These are phyloP conservation scores for Tipula lateralis DNA, from an alignment of 2,888 invertebrate genomes.

Conservation along the genomic window DNA sequence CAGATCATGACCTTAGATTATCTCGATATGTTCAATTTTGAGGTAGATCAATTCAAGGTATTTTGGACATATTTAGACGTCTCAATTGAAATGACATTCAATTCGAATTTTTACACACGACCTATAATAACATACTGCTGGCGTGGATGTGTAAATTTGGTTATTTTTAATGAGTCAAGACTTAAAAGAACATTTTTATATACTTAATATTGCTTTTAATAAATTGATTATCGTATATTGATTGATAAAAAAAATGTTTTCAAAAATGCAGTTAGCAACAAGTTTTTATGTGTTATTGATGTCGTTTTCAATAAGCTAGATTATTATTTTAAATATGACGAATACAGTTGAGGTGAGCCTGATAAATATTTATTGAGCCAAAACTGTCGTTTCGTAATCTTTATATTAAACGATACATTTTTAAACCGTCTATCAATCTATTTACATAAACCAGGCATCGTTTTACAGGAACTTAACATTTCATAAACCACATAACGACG, in stretches of 20 bases:
- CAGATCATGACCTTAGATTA: conserved; percentile 3
- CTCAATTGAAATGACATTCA: conserved; percentile 19
- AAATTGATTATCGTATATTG: neutral
- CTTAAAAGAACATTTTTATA: neutral
- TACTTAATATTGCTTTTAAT: neutral
- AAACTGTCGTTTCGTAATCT: no score
- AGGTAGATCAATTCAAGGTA: neutral
- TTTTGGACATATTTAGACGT: neutral
- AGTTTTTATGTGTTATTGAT: neutral
- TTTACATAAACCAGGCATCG: no score
- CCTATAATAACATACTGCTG: neutral
- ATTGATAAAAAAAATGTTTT: neutral
- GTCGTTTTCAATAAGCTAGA: no score
- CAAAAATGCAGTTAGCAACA: neutral
- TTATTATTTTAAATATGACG: no score
- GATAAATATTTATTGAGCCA: no score
- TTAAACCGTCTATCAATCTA: no score
- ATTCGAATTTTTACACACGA: neutral
- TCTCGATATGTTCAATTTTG: neutral
- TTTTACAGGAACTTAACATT: no score
- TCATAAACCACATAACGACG: no score
- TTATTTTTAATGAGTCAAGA: neutral
- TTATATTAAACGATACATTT: no score
- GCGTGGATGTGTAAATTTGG: neutral
- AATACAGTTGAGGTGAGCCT: no score